Evolutionary conservation across 2,888 invertebrate species (phyloP), one percentile per base, ranked within the genome.

Genomic region (Harpalus rubripes): DNA sequence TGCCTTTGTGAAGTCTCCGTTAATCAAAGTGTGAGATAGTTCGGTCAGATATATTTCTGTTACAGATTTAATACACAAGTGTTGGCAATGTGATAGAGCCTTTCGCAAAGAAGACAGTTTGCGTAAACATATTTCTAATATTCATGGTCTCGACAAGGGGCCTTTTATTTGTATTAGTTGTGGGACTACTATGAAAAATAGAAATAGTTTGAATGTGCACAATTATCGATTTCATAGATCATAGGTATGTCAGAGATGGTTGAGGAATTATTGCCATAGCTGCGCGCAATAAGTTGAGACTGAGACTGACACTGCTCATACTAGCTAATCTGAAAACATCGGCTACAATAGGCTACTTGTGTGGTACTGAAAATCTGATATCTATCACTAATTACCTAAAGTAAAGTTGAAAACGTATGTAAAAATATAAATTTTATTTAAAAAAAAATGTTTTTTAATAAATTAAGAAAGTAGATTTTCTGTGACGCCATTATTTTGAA

Each of bases 101-200:
- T 87, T 87, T 82, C 85, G 84, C 79, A 85, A 85, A 81, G 86
- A 85, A 10, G 86, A 86, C 81, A 87, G 87, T 84, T 86, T 87
- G 81, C 86, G 85, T 78, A 86, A 87, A 76, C 87, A 87, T 76
- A 78, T 87, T 65, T 83, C 85, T 22, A 87, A 87, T 81, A 68
- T 86, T 26, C 86, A 87, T 68, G 87, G 87, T 56, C 81, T 74
- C 52, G 80, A 86, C 81, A 79, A 85, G 44, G 86, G 86, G n/a
- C 87, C 87, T 18, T 86, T 86, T 82, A 56, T 81, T 58, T 87
- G 87, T 80, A 81, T 52, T 65, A 74, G 85, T 56, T 86, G 87
- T 84, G 86, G 87, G 12, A 86, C 82, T 61, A 39, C 76, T 22
- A 81, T 86, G 56, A 87, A 87, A 86, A 87, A 87, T 85, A 81